Percentiles rank a stretch among this genome's conserved stretches.
phyloP scores from a whole-genome alignment of 37 sponge, comb jelly and placozoan species.

The Cliona cf. orientalis region DNA sequence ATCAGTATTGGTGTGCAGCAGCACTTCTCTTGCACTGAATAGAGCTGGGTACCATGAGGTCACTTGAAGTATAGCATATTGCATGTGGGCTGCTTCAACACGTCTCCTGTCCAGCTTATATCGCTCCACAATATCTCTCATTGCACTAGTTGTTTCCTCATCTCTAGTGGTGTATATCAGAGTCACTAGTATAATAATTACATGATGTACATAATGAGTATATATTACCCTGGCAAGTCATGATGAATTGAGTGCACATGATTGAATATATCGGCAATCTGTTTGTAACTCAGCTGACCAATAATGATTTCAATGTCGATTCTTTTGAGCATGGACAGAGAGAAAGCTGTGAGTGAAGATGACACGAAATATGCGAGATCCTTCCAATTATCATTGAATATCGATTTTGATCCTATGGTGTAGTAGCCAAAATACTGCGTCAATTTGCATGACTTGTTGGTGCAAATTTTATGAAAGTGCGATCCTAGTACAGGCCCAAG shows the following conservation, averaged over 20 bases:
- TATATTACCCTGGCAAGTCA: too few relatives aligned
- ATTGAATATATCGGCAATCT: conserved; percentile 51
- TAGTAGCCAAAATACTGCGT: too few relatives aligned
- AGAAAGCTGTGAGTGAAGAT: conserved; percentile 21
- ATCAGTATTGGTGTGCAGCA: background rate
- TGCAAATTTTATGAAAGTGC: conserved; percentile 53
- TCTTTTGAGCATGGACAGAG: conserved; percentile 7
- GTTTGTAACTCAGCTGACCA: conserved; percentile 53
- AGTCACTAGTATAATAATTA: too few relatives aligned
- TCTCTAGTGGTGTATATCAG: too few relatives aligned
- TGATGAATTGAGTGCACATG: background rate
- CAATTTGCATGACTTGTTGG: background rate
- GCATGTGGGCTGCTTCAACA: conserved; percentile 33
- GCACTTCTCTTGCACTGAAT: background rate
- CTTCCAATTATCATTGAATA: conserved; percentile 26
- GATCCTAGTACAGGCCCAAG: conserved; percentile 35
- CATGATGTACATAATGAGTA: too few relatives aligned
- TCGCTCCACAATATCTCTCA: background rate
- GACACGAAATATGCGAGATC: conserved; percentile 24
- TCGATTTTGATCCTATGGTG: background rate
- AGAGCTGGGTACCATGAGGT: conserved; percentile 28
- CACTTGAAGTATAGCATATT: conserved; percentile 28
- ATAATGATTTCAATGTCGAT: conserved; percentile 39
- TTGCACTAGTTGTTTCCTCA: background rate
- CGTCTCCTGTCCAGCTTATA: conserved; percentile 34